These are phyloP conservation scores for Coregonus suidteri DNA, from an alignment of 2,797 vertebrate species.

Conservation along the genomic window DNA sequence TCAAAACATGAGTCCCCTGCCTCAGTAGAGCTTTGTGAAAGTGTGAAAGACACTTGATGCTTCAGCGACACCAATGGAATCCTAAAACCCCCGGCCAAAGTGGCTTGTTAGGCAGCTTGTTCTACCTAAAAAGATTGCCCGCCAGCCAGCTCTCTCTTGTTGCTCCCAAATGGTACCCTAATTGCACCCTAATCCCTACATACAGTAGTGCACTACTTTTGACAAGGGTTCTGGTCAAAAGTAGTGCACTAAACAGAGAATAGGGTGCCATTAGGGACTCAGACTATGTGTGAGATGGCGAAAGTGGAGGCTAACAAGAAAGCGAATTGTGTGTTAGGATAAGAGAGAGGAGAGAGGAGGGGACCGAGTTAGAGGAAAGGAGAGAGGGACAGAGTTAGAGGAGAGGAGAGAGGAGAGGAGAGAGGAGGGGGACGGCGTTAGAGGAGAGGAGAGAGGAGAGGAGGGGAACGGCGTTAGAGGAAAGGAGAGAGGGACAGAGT, in stretches of 20 bases:
- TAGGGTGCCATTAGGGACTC: too few relatives aligned
- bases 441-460: too few relatives aligned
- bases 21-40: slow-evolving; percentile 21
- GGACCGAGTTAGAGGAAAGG: neutral
- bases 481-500: too few relatives aligned
- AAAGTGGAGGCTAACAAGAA: slow-evolving; percentile 34
- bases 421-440: neutral
- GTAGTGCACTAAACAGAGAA: too few relatives aligned
- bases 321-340: slow-evolving; percentile 30
- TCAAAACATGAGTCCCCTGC: slow-evolving; percentile 18
- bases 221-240: too few relatives aligned
- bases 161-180: too few relatives aligned
- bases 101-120: slow-evolving; percentile 24
- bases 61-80: slow-evolving; percentile 46
- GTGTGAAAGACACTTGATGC: slow-evolving; percentile 34
- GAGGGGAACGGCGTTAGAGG: neutral
- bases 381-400: neutral
- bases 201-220: too few relatives aligned
- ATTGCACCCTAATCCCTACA: too few relatives aligned
- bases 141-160: neutral
- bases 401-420: neutral
- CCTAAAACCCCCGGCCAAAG: slow-evolving; percentile 31
- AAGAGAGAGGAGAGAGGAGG: slow-evolving; percentile 3
- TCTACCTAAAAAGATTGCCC: slow-evolving; percentile 2
- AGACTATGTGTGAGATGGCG: neutral